A percentile compares a stretch with the other conserved stretches of the same genome.
phyloP scores from a whole-genome alignment of 2,888 invertebrate genomes.

The Nycteola revayana region DNA sequence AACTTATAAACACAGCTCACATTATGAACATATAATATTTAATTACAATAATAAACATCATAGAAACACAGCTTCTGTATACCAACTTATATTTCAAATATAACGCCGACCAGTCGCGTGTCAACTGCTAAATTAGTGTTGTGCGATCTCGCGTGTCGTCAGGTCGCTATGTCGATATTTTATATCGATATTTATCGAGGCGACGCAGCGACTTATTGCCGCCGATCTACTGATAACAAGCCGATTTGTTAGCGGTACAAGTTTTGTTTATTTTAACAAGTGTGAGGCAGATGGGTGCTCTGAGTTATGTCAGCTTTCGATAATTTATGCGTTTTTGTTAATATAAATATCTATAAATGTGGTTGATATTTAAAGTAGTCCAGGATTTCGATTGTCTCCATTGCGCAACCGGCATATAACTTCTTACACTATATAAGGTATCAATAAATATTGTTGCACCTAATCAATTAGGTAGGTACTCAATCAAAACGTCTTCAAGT shows the following conservation, averaged over 20 bases:
- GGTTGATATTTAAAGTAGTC: too few relatives aligned
- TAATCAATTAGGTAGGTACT: too few relatives aligned
- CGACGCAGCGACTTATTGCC: conserved; percentile 66
- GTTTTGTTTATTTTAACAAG: conserved; percentile 50
- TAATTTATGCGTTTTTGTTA: conserved; percentile 6
- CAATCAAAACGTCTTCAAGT: too few relatives aligned
- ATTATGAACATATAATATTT: neutral
- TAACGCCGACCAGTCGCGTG: conserved; percentile 41
- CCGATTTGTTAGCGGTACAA: conserved; percentile 66
- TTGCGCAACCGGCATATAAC: too few relatives aligned
- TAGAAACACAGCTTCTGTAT: conserved; percentile 15
- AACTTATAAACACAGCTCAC: neutral
- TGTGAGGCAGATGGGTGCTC: conserved; percentile 16
- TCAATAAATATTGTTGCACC: too few relatives aligned
- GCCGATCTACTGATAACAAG: conserved; percentile 67
- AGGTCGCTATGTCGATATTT: conserved; percentile 54
- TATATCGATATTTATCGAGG: conserved; percentile 68
- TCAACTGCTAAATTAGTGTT: conserved; percentile 56
- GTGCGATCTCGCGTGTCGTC: conserved; percentile 52
- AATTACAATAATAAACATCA: neutral
- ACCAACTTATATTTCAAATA: conserved; percentile 37
- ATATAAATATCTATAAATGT: too few relatives aligned
- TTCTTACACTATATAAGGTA: too few relatives aligned
- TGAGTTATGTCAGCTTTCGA: conserved; percentile 18
- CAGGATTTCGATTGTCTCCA: too few relatives aligned